Base-by-base conservation (phyloP, 2,113 vertebrate genomes). In the Balaenoptera acutorostrata region DNA sequence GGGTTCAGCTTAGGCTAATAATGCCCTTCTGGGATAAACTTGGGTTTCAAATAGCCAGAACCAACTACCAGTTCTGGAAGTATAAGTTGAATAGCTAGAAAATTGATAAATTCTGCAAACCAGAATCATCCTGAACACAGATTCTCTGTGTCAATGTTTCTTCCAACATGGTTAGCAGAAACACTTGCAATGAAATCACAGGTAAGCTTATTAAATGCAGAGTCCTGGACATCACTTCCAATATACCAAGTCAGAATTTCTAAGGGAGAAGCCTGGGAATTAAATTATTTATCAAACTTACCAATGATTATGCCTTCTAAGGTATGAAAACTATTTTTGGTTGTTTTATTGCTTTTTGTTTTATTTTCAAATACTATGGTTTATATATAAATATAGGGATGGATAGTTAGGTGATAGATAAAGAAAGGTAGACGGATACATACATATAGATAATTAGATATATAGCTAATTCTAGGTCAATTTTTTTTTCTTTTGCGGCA, bases 1-100 rank as follows among this genome's bases (percentile, higher is more conserved):
- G 63, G 78, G 63, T 96, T 87, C 83, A 96, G 95, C 93, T 93
- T 17, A 90, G 96, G 72, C 72, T 95, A 97, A 97, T 83, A 93
- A 97, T 90, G 39, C 39, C 39, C 66, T 69, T 97, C 21, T 92
- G 46, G 71, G 93, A 96, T 59, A 97, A 98, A 86, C 75, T 0
- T 90, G 46, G 8, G n/a, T 96, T 98, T 98, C 69, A 83, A 81
- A 96, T 27, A 64, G 15, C 55, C 27, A 93, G 88, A 90, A 78
- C 82, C 71, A 88, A 95, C 88, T 82, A 81, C 49, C 7, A 91
- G 4, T 72, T 59, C 36, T 84, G 61, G 5, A 88, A 33, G 41
- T 33, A 81, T 31, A 36, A 68, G 20, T 68, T 66, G 36, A 90
- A 87, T 57, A 95, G 68, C 88, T 75, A 75, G 52, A 75, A 96